Conservation (phyloP, 2,113 vertebrate species). For the Spermophilus dauricus region DNA sequence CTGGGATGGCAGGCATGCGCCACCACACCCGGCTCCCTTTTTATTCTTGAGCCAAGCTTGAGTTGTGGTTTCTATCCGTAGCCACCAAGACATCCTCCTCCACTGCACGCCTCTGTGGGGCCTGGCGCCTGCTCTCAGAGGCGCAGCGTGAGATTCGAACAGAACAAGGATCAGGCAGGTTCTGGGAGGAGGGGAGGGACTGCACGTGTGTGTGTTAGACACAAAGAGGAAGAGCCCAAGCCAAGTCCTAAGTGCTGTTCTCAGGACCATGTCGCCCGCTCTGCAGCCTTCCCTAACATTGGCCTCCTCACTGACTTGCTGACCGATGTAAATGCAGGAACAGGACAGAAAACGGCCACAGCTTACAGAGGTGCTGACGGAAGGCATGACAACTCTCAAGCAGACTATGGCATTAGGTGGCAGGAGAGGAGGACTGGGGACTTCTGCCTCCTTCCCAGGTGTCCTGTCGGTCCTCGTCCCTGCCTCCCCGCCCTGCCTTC, state of each 20-base stretch:
- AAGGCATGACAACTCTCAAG: constrained; percentile 75
- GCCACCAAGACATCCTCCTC: neutral
- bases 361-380: constrained; percentile 72
- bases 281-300: rapidly evolving
- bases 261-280: rapidly evolving
- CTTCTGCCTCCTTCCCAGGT: constrained; percentile 68
- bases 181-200: neutral
- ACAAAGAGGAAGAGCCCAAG: neutral
- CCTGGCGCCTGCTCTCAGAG: neutral
- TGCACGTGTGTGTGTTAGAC: neutral
- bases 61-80: neutral
- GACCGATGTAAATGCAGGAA: constrained; percentile 65
- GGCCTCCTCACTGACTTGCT: neutral
- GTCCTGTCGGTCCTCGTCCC: neutral
- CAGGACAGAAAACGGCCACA: neutral
- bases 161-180: neutral
- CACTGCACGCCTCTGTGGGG: neutral
- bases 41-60: neutral
- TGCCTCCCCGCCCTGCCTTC: neutral
- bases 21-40: no score
- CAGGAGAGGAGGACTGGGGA: neutral
- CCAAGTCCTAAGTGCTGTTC: neutral
- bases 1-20: no score
- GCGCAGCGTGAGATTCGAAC: neutral
- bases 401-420: constrained; percentile 74